Evolutionary conservation across 23 tunicate genomes (phyloP), one percentile per base, ranked within the genome.

Genomic region (Halocynthia roretzi): DNA sequence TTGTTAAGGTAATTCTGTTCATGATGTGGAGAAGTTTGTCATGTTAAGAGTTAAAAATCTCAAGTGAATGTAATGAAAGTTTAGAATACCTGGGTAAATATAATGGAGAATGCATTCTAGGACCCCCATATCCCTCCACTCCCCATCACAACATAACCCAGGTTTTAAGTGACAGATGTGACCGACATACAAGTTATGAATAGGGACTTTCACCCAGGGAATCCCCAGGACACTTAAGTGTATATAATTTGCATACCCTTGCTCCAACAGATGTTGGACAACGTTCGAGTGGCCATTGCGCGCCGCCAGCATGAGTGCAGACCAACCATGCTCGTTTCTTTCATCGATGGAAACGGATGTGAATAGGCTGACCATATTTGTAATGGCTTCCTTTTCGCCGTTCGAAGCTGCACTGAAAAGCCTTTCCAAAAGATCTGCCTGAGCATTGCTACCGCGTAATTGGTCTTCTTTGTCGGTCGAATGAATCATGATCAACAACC

Each of bases 251-350:
- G 14, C 67, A 62, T 72, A 87, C 94, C 94, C 94, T 69, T 82
- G 53, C 51, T 86, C 53, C 17, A 92, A 78, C 14, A 92, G 71
- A 57, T 63, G 76, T 44, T 86, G 61, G 49, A 82, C 61, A 21
- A 73, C 72, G 40, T 86, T 62, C 17, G 75, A 52, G 76, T 92
- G 98, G 64, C 92, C 92, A 80, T 86, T 92, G 56, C 98, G 86
- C 62, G 98, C 81, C 12, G 98, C 91, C 58, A 86, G 81, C 98
- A 92, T 92, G 65, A 92, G 92, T 10, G 98, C 85, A 8, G 98
- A 77, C 92, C 91, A 92, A 6, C 98, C 92, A 51, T 71, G 77
- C 20, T 79, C 53, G 82, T 92, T 70, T 57, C 74, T 78, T 55
- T 69, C 67, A 6, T 92, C 85, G 51, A 63, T 83, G 23, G 87